Conservation (phyloP, 2,113 vertebrate genomes). For the Cinclus cinclus region DNA sequence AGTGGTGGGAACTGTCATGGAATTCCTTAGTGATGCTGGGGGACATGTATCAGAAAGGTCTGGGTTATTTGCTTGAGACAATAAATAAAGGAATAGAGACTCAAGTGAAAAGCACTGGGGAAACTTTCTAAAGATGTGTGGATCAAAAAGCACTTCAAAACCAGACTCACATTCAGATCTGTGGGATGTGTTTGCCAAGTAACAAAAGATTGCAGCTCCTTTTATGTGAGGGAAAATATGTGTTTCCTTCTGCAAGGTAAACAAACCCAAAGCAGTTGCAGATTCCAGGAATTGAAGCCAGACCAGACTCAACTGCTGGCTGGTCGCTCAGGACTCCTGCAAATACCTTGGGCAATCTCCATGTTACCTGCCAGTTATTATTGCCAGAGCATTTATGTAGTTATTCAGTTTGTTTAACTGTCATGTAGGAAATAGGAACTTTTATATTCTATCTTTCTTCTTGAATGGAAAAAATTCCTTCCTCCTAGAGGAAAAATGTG, state of each 20-base stretch:
- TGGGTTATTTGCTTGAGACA: neutral
- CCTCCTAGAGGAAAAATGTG: neutral
- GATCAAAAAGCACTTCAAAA: neutral
- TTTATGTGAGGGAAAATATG: neutral
- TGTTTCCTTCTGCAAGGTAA: neutral
- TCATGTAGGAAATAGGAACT: neutral
- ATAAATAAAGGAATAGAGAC: neutral
- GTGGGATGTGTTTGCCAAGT: neutral
- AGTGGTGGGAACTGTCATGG: neutral
- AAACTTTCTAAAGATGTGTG: neutral
- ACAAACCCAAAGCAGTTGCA: neutral
- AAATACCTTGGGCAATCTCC: neutral
- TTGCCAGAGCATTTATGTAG: neutral
- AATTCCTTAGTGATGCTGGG: neutral
- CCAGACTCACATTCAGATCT: neutral
- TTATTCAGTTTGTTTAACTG: neutral
- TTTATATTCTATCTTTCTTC: neutral
- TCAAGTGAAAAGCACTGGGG: neutral
- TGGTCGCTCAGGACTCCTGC: neutral
- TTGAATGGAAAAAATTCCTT: neutral
- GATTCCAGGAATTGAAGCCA: neutral
- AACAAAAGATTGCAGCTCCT: neutral
- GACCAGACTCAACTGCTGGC: neutral
- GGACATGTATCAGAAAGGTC: neutral
- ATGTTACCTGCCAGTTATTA: neutral